phyloP scores from a whole-genome alignment of 2,888 invertebrate species.

The Ennomos erosarius region DNA sequence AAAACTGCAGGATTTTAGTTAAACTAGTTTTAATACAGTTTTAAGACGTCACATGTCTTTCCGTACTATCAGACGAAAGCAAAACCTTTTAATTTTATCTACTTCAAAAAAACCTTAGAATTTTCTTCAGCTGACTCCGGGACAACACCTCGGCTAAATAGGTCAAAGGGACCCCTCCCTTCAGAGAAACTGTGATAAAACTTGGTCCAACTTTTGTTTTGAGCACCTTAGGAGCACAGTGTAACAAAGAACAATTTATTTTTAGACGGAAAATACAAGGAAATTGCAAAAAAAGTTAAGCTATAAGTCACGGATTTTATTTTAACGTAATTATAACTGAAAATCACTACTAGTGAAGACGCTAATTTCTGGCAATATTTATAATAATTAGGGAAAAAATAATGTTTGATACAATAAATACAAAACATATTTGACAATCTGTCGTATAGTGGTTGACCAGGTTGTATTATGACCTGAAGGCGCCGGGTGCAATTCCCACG shows the following conservation, averaged over 20 bases:
- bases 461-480: too few species aligned
- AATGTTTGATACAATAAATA: too few species aligned
- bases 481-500: too few species aligned
- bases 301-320: conserved; percentile 8
- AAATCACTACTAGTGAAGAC: neutral
- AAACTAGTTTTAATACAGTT: too few species aligned
- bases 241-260: conserved; percentile 51
- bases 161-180: conserved; percentile 75
- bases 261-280: conserved; percentile 36
- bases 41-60: too few species aligned
- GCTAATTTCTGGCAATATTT: too few species aligned
- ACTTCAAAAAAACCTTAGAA: conserved; percentile 30
- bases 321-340: neutral
- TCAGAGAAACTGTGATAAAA: conserved; percentile 75
- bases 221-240: conserved; percentile 69
- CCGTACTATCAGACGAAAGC: too few species aligned
- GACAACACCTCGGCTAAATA: conserved; percentile 70
- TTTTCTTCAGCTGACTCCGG: conserved; percentile 39
- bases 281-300: conserved; percentile 28
- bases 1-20: too few species aligned
- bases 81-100: conserved; percentile 8
- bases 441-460: too few species aligned
- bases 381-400: too few species aligned
- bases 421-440: too few species aligned
- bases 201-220: conserved; percentile 80